phyloP scores from a whole-genome alignment of 1,140 invertebrate genomes.

The Drosophila asahinai region DNA sequence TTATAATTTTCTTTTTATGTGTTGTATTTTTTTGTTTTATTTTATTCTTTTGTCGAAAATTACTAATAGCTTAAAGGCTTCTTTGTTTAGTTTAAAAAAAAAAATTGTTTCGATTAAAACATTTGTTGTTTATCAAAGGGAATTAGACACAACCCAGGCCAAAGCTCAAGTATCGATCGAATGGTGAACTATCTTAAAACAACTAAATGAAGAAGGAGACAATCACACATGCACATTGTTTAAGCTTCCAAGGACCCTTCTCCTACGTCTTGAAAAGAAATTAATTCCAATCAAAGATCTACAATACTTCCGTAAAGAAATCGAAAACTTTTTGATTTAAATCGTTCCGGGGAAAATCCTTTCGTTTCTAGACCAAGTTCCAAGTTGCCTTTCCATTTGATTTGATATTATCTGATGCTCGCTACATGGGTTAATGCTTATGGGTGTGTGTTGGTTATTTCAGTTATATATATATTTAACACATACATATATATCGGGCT shows the following conservation, averaged over 20 bases:
- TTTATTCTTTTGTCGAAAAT: constrained; percentile 29
- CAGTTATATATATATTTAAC: constrained; percentile 12
- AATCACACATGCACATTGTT: neutral
- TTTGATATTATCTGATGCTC: constrained; percentile 20
- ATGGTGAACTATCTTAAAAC: constrained; percentile 6
- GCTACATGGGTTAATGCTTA: constrained; percentile 33
- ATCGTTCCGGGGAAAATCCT: neutral
- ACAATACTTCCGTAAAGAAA: neutral
- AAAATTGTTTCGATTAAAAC: constrained; percentile 14
- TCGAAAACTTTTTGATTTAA: constrained; percentile 1
- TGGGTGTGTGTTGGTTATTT: constrained; percentile 20
- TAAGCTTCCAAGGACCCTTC: neutral
- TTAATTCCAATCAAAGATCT: neutral
- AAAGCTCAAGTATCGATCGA: constrained; percentile 34
- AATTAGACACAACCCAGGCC: constrained; percentile 45
- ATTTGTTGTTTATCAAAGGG: constrained; percentile 13
- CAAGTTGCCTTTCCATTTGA: constrained; percentile 12
- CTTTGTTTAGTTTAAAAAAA: constrained; percentile 19
- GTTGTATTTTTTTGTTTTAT: neutral
- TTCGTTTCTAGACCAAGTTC: neutral
- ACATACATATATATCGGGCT: constrained; percentile 10
- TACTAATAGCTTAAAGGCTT: constrained; percentile 49
- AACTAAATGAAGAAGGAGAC: neutral
- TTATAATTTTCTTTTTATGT: constrained; percentile 3
- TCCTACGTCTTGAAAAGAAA: neutral